A percentile compares a stretch with the other conserved stretches of the same genome.
Conservation (phyloP, 2,888 invertebrate species). For the Belgica antarctica region DNA sequence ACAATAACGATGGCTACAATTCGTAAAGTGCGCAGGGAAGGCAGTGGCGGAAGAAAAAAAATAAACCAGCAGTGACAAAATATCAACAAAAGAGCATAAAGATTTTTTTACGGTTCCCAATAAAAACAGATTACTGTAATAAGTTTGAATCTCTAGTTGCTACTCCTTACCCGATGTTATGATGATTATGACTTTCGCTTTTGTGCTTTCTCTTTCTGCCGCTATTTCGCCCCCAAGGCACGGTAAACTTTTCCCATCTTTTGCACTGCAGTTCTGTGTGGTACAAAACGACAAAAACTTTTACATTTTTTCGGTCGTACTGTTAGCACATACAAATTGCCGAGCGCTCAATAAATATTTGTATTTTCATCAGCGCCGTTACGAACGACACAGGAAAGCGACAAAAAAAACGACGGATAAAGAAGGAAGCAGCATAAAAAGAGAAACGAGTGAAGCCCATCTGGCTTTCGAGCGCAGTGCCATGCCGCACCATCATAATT, state of each 20-base stretch:
- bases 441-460: constrained; percentile 9
- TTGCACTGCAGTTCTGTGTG: constrained; percentile 7
- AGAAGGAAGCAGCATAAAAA: not conserved
- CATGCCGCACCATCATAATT: constrained; percentile 27
- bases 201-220: not conserved
- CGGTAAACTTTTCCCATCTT: constrained; percentile 9
- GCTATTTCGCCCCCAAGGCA: constrained; percentile 5
- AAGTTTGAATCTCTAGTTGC: constrained; percentile 37
- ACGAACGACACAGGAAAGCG: too few species aligned
- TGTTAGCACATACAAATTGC: not conserved
- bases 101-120: constrained; percentile 41
- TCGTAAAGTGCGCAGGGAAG: not conserved
- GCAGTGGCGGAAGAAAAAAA: not conserved
- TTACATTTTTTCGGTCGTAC: not conserved
- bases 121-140: constrained; percentile 42
- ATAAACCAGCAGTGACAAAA: constrained; percentile 10
- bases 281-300: too few species aligned
- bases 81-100: constrained; percentile 33
- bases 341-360: constrained; percentile 14
- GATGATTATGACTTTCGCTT: constrained; percentile 39
- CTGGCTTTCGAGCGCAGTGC: not conserved
- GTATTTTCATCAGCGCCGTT: constrained; percentile 10
- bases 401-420: too few species aligned
- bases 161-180: constrained; percentile 35
- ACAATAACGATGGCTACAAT: not conserved